These are phyloP conservation scores for Philotrypesis tridentata DNA, from an alignment of 1,140 invertebrate genomes.

Conservation along the genomic window DNA sequence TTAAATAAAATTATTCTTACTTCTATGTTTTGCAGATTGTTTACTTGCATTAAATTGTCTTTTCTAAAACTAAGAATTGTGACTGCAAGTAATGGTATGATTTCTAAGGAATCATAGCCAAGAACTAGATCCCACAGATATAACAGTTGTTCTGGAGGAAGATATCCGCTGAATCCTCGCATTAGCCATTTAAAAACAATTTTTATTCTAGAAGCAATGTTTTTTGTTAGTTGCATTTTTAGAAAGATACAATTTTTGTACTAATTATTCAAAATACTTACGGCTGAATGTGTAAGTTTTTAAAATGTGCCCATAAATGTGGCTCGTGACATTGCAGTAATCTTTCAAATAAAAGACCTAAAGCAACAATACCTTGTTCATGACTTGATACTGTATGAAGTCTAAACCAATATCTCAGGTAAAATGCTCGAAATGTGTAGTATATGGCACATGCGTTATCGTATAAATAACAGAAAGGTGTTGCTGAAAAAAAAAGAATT, in stretches of 20 bases:
- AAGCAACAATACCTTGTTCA: slow-evolving; percentile 88
- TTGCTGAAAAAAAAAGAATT: slow-evolving; percentile 77
- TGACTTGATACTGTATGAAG: slow-evolving; percentile 94
- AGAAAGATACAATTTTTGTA: neutral
- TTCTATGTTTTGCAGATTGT: slow-evolving; percentile 88
- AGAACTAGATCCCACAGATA: slow-evolving; percentile 94
- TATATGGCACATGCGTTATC: slow-evolving; percentile 91
- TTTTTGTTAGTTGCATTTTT: neutral
- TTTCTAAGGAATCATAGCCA: slow-evolving; percentile 92
- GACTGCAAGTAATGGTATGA: slow-evolving; percentile 89
- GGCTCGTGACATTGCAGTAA: slow-evolving; percentile 93
- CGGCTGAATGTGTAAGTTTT: slow-evolving; percentile 91
- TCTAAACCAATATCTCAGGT: slow-evolving; percentile 92
- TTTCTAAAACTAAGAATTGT: slow-evolving; percentile 93
- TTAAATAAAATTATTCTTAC: slow-evolving; percentile 64
- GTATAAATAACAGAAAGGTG: slow-evolving; percentile 95
- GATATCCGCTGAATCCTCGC: slow-evolving; percentile 93
- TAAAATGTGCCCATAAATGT: slow-evolving; percentile 91
- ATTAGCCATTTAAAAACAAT: slow-evolving; percentile 97
- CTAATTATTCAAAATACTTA: slow-evolving; percentile 76
- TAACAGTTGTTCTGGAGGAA: slow-evolving; percentile 92
- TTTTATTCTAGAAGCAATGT: slow-evolving; percentile 78
- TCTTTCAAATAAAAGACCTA: slow-evolving; percentile 91
- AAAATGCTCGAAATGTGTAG: slow-evolving; percentile 92
- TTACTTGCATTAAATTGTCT: slow-evolving; percentile 93